Evolutionary conservation across 2,797 vertebrate species (phyloP), one percentile per base, ranked within the genome.

Genomic region (Coregonus sp.): DNA sequence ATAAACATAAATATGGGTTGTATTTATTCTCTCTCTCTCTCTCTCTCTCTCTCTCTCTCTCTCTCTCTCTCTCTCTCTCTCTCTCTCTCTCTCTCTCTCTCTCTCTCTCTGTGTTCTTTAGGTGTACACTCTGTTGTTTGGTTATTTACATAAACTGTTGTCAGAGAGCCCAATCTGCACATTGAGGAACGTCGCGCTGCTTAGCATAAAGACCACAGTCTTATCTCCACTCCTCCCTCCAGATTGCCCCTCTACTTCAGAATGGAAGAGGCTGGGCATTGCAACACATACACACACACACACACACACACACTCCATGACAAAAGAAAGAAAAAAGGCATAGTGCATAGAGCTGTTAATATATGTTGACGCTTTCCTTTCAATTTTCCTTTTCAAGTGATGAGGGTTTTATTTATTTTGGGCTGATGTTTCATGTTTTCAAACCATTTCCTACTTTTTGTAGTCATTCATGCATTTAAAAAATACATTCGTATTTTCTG

Each of bases 71-170:
- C 6, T 33, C 35, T 67, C 51, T 61, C 16, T 35, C 18, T 63
- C 4, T 66, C 59, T 75, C 37, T 14, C 5, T 47, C n/a, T 47
- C 16, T 61, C 15, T 61, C 1, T 40, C 52, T 67, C 31, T 72
- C 70, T n/a, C 16, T 37, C 18, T 59, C 16, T 56, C 9, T 63
- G n/a, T 80, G 72, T 71, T 50, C 37, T 65, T n/a, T 85, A 88
- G 83, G 85, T 86, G 83, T 84, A 81, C 37, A 65, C 80, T 4
- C 74, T 81, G 82, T 84, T 90, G 86, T 90, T 87, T 82, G 74
- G 88, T 86, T 92, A 93, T 94, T 94, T 92, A 92, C 92, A 94
- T 94, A 95, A 93, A 92, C 87, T 91, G 90, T 89, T 92, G 92
- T 93, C 92, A 89, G 84, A 71, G 85, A 66, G 90, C 92, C 92